A percentile compares a stretch with the other conserved stretches of the same genome.
Conservation (phyloP, 2,888 invertebrate species). For the Brachyptera risi region DNA sequence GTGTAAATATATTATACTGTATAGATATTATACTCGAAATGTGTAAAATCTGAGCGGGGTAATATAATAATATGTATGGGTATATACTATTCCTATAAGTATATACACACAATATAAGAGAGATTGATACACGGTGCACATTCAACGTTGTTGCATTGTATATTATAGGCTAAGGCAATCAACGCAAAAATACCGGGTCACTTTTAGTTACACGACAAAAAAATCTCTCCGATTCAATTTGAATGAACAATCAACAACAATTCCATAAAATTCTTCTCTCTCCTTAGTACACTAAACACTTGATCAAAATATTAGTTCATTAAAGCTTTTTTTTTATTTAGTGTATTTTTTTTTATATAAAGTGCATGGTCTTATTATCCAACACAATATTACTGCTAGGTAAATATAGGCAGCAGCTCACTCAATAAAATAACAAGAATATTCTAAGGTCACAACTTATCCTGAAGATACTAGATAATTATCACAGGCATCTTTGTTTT, state of each 20-base stretch:
- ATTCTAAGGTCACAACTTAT: conserved; percentile 64
- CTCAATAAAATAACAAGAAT: conserved; percentile 34
- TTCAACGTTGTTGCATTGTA: conserved; percentile 34
- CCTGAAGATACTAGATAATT: conserved; percentile 66
- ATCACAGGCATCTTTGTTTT: conserved; percentile 66
- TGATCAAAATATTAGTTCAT: no score
- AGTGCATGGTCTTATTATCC: conserved; percentile 2
- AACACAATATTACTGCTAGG: conserved; percentile 31
- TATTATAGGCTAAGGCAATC: conserved; percentile 36
- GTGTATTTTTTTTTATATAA: conserved; percentile 26
- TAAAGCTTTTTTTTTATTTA: conserved; percentile 23
- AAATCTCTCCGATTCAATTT: no score
- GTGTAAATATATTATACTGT: conserved; percentile 37
- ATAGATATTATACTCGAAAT: conserved; percentile 29
- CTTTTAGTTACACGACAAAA: conserved; percentile 7
- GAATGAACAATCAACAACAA: neutral
- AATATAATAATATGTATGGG: conserved; percentile 28
- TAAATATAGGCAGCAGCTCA: conserved; percentile 46
- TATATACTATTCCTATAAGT: neutral
- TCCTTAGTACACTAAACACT: no score
- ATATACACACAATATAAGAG: conserved; percentile 24
- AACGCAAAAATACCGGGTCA: conserved; percentile 34
- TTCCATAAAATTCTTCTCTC: neutral
- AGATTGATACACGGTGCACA: no score
- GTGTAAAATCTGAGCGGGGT: conserved; percentile 35